These are phyloP conservation scores for Romanogobio albipinnatus DNA, from an alignment of 2,113 vertebrate genomes.

Conservation along the genomic window DNA sequence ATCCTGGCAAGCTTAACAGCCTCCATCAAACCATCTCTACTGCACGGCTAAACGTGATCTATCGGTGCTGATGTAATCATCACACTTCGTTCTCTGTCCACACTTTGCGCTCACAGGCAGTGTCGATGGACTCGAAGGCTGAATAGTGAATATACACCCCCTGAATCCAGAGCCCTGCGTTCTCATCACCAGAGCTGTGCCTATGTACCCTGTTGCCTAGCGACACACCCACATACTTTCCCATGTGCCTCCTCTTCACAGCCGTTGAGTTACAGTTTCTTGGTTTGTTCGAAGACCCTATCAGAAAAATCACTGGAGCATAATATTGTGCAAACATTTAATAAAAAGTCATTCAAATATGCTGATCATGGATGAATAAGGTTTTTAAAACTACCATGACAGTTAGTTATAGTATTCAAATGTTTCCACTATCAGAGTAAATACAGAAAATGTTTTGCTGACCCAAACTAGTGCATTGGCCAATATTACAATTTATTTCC, in stretches of 20 bases:
- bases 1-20: conserved; percentile 17
- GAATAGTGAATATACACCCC: conserved; percentile 12
- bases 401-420: neutral
- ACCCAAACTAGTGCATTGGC: neutral
- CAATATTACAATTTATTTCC: neutral
- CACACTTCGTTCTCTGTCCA: neutral
- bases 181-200: conserved; percentile 34
- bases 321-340: neutral
- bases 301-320: conserved; percentile 24
- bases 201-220: conserved; percentile 70
- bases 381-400: neutral
- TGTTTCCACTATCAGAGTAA: neutral
- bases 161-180: conserved; percentile 37
- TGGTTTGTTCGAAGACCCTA: conserved; percentile 12
- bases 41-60: neutral
- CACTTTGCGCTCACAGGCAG: neutral
- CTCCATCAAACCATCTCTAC: conserved; percentile 8
- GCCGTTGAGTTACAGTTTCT: conserved; percentile 39
- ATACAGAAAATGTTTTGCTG: neutral
- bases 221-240: conserved; percentile 67
- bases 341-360: neutral
- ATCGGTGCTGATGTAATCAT: neutral
- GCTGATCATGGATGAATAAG: neutral
- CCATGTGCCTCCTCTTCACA: conserved; percentile 51
- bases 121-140: neutral